A percentile compares a stretch with the other conserved stretches of the same genome.
Evolutionary conservation across 2,113 vertebrate genomes (phyloP).

Genomic region (Chamaea fasciata): DNA sequence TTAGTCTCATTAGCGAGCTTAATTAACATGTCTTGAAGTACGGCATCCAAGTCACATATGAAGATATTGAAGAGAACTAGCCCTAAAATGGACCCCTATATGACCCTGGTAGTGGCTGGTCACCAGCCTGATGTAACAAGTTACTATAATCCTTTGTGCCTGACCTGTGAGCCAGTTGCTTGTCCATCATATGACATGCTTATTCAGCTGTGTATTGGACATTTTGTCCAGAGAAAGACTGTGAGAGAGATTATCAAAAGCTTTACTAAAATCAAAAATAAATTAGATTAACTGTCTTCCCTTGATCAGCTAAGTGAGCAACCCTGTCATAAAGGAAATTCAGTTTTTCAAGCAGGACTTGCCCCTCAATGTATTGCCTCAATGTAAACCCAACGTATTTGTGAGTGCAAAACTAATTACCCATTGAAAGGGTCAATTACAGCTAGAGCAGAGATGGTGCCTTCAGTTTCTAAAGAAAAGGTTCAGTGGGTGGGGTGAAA

Average conservation of each 20-base stretch:
- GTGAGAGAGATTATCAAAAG: background rate
- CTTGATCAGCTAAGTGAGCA: background rate
- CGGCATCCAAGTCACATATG: background rate
- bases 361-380: background rate
- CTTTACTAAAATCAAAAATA: background rate
- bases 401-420: background rate
- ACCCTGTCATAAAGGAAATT: background rate
- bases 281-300: background rate
- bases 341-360: background rate
- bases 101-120: background rate
- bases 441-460: background rate
- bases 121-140: background rate
- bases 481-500: background rate
- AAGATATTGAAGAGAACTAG: background rate
- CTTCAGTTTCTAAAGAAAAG: background rate
- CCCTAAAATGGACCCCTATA: background rate
- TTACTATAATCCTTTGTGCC: background rate
- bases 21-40: background rate
- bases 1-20: background rate
- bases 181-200: background rate
- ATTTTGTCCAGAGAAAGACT: background rate
- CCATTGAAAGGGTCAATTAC: background rate
- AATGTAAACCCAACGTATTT: background rate
- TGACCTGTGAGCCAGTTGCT: background rate
- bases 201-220: background rate